Conservation (phyloP, 1,140 invertebrate genomes). For the Gryllus bimaculatus region DNA sequence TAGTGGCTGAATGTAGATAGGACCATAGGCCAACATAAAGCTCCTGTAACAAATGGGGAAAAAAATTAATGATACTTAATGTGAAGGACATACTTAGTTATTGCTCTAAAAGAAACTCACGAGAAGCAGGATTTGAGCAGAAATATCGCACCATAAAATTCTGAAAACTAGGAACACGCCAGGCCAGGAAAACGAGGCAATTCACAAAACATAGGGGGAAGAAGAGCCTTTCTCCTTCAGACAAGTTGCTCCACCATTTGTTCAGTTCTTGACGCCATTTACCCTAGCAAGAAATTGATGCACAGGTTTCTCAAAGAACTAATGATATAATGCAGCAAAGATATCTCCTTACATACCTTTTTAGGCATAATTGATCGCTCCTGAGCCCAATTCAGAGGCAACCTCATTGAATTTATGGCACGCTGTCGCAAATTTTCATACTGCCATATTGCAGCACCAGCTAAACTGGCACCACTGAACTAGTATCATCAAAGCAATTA, state of each 20-base stretch:
- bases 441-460: conserved; percentile 72
- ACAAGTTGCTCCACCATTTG: conserved; percentile 63
- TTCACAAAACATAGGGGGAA: conserved; percentile 70
- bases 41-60: conserved; percentile 37
- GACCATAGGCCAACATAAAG: conserved; percentile 76
- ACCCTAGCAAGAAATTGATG: conserved; percentile 32
- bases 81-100: background rate
- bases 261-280: conserved; percentile 47
- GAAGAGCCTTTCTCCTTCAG: conserved; percentile 68
- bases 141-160: conserved; percentile 77
- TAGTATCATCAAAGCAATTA: conserved; percentile 30
- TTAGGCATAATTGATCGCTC: background rate
- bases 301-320: no score
- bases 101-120: conserved; percentile 38
- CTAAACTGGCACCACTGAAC: conserved; percentile 65
- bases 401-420: conserved; percentile 31
- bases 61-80: background rate
- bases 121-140: conserved; percentile 64
- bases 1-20: conserved; percentile 90
- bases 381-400: conserved; percentile 13
- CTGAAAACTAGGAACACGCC: conserved; percentile 66
- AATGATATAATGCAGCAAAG: no score
- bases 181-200: conserved; percentile 68
- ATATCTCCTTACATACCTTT: background rate
- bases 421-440: conserved; percentile 70